Conservation (phyloP, 2,888 invertebrate species). For the Macrostomum cliftonense region DNA sequence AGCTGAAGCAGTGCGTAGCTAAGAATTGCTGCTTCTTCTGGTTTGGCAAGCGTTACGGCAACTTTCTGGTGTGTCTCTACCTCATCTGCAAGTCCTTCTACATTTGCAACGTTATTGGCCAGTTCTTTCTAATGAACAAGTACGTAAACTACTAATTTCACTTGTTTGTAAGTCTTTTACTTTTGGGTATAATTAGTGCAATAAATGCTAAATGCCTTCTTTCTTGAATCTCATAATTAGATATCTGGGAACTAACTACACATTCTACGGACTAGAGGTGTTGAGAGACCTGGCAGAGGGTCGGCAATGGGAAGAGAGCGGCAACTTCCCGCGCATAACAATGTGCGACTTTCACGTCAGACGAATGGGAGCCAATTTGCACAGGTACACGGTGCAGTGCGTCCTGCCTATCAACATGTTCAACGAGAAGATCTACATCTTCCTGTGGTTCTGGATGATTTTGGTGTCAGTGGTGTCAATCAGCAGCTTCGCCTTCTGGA, state of each 20-base stretch:
- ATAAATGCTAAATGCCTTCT: no score
- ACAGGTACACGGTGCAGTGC: conserved; percentile 38
- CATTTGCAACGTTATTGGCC: conserved; percentile 22
- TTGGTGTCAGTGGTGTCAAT: conserved; percentile 36
- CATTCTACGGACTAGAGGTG: conserved; percentile 28
- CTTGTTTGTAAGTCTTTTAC: no score
- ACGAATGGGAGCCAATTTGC: conserved; percentile 23
- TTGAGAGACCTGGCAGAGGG: conserved; percentile 23
- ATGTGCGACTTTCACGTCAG: conserved; percentile 30
- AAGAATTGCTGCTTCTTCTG: conserved; percentile 34
- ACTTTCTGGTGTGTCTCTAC: no score
- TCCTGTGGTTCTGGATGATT: conserved; percentile 42
- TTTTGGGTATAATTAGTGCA: no score
- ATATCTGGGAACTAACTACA: conserved; percentile 28
- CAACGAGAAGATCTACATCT: conserved; percentile 35
- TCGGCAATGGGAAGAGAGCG: conserved; percentile 25
- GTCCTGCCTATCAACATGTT: conserved; percentile 27
- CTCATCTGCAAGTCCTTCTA: conserved; percentile 22
- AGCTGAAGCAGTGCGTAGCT: conserved; percentile 31
- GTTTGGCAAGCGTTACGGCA: not conserved
- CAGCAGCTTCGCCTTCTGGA: conserved; percentile 38
- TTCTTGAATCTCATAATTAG: not conserved
- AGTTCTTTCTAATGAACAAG: conserved; percentile 29
- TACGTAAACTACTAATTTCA: no score
- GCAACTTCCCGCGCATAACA: conserved; percentile 31